phyloP scores from a whole-genome alignment of 2,888 invertebrate species.

The Idaea biselata region DNA sequence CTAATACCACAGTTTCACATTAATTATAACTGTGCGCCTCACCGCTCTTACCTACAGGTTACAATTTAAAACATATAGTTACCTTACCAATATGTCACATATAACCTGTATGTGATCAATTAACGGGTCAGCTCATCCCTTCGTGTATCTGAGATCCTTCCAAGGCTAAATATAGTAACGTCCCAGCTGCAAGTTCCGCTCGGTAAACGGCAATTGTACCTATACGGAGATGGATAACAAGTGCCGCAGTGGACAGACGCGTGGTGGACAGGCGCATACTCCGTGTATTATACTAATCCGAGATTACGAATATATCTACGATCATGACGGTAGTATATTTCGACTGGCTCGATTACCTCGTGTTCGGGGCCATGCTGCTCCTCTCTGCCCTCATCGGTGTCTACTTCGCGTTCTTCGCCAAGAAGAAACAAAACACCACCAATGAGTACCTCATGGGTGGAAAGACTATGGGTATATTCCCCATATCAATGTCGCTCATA shows the following conservation, averaged over 20 bases:
- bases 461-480: conserved; percentile 88
- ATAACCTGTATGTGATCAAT: conserved; percentile 59
- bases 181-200: conserved; percentile 54
- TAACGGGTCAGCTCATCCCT: conserved; percentile 57
- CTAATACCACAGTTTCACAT: no score
- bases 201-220: conserved; percentile 55
- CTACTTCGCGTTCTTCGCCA: conserved; percentile 86
- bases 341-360: conserved; percentile 83
- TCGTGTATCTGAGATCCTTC: conserved; percentile 60
- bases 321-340: conserved; percentile 72
- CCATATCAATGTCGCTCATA: conserved; percentile 88
- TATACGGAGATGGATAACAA: conserved; percentile 53
- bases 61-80: no score
- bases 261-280: conserved; percentile 27
- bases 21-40: no score
- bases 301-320: conserved; percentile 20
- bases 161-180: conserved; percentile 66
- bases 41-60: no score
- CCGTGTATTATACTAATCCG: neutral
- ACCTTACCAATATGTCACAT: conserved; percentile 18
- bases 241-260: conserved; percentile 56
- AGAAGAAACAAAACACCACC: conserved; percentile 85
- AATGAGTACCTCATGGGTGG: conserved; percentile 87
- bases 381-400: conserved; percentile 85
- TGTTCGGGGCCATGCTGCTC: conserved; percentile 84